Conservation (phyloP, 2,113 vertebrate species). For the Grantiella picta region DNA sequence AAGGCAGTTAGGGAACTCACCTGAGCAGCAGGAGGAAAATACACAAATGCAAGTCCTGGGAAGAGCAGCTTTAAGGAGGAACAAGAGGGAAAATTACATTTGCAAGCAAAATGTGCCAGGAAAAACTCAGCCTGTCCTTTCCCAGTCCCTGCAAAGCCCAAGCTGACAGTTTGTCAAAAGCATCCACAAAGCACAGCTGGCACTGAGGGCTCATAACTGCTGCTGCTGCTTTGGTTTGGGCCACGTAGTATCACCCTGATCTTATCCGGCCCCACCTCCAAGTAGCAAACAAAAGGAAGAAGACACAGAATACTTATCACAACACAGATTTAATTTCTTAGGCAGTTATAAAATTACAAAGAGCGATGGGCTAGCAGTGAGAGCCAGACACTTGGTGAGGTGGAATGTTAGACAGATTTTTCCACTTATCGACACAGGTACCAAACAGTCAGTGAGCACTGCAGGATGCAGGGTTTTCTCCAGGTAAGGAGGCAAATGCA, state of each 20-base stretch:
- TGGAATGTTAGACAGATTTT: not conserved
- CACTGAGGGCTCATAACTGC: not conserved
- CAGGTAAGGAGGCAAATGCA: not conserved
- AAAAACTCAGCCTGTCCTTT: not conserved
- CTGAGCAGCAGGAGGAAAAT: not conserved
- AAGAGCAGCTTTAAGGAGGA: not conserved
- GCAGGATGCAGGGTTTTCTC: not conserved
- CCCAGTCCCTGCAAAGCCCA: not conserved
- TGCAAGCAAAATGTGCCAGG: not conserved
- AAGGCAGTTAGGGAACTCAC: not conserved
- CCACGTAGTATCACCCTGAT: accelerated
- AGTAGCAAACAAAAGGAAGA: constrained; percentile 1
- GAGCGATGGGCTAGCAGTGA: not conserved
- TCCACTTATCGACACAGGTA: not conserved
- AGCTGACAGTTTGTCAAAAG: not conserved
- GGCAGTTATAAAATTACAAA: constrained; percentile 55
- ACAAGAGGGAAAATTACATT: not conserved
- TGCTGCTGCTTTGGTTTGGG: not conserved
- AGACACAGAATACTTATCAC: constrained; percentile 13
- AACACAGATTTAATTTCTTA: constrained; percentile 55
- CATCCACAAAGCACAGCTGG: not conserved
- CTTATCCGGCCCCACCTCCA: not conserved
- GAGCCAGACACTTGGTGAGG: not conserved
- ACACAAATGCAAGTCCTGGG: not conserved
- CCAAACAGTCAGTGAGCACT: not conserved